phyloP scores from a whole-genome alignment of 2,797 vertebrate genomes.

The Hyperoplus lanceolatus region DNA sequence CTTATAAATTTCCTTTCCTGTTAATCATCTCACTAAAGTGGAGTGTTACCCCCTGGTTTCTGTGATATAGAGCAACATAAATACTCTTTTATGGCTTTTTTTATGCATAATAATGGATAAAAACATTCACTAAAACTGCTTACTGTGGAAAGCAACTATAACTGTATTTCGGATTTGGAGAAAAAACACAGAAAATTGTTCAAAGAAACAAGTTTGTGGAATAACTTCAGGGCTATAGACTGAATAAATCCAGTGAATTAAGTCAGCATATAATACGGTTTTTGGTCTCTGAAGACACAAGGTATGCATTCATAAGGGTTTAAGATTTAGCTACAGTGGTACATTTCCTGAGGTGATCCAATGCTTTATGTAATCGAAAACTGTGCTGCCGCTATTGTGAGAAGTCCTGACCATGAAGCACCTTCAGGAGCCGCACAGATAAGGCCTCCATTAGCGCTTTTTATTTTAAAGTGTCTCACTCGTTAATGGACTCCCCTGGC shows the following conservation, averaged over 20 bases:
- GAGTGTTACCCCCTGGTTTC: neutral
- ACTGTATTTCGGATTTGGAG: neutral
- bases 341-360: conserved; percentile 35
- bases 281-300: neutral
- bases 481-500: conserved; percentile 79
- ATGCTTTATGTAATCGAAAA: conserved; percentile 43
- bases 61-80: neutral
- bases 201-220: conserved; percentile 4
- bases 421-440: conserved; percentile 71
- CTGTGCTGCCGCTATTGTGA: conserved; percentile 43
- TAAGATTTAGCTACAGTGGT: conserved; percentile 8
- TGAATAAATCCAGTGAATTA: conserved; percentile 25
- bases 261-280: conserved; percentile 2
- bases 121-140: neutral
- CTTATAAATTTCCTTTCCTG: neutral
- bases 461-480: conserved; percentile 81
- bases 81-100: conserved; percentile 8
- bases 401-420: conserved; percentile 46
- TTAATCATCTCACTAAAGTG: neutral
- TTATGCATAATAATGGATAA: neutral
- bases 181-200: no score
- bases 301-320: conserved; percentile 7
- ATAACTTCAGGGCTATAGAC: neutral
- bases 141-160: neutral
- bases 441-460: conserved; percentile 82